Percentiles rank a stretch among this genome's conserved stretches.
Evolutionary conservation across 2,113 vertebrate genomes (phyloP).

Genomic region (Raphicerus campestris): DNA sequence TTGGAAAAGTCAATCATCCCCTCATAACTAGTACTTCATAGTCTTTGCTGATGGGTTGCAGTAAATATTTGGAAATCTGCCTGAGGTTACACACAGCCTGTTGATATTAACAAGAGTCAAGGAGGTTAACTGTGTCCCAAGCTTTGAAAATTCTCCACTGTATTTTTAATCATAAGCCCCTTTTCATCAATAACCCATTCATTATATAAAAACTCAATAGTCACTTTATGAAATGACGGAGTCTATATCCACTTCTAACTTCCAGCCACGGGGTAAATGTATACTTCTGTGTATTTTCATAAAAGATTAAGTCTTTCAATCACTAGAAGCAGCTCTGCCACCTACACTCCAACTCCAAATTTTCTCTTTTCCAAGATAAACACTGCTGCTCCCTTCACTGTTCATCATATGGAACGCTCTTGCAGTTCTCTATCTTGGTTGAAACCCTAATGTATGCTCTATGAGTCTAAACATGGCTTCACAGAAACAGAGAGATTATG

Average conservation of each 20-base stretch:
- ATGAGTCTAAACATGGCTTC: background rate
- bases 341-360: background rate
- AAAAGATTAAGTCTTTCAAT: background rate
- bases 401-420: background rate
- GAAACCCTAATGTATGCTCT: background rate
- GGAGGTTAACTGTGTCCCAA: background rate
- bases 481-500: background rate
- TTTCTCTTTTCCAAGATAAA: background rate
- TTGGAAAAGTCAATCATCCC: background rate
- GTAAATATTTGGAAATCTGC: slow-evolving; percentile 54
- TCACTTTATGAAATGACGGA: background rate
- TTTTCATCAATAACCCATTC: background rate
- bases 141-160: slow-evolving; percentile 38
- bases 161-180: background rate
- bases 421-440: background rate
- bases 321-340: background rate
- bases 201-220: background rate
- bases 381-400: background rate
- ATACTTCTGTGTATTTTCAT: background rate
- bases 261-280: background rate
- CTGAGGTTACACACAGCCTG: background rate
- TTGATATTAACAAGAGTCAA: background rate
- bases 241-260: background rate
- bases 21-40: background rate
- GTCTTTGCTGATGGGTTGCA: background rate